Conservation (phyloP, 2,113 vertebrate genomes). For the Aythya baeri region DNA sequence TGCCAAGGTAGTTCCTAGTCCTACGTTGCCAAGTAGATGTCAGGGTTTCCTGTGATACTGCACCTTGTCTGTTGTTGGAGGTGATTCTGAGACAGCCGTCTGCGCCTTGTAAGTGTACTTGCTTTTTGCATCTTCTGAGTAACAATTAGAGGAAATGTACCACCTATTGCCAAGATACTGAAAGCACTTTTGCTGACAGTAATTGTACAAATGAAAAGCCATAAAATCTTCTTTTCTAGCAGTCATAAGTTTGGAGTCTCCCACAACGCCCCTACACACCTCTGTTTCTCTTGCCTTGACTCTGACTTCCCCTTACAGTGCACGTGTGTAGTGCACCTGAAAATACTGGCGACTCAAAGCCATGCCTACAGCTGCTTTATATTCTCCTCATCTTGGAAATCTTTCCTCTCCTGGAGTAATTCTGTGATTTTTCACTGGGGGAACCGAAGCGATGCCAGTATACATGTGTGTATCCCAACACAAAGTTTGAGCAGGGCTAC, state of each 20-base stretch:
- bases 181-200: neutral
- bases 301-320: neutral
- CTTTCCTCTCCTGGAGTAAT: neutral
- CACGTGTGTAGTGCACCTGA: neutral
- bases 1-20: neutral
- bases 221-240: neutral
- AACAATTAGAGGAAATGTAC: neutral
- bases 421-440: neutral
- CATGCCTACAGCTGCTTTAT: neutral
- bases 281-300: neutral
- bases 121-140: neutral
- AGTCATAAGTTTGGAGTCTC: neutral
- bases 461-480: neutral
- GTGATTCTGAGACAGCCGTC: neutral
- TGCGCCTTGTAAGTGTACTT: neutral
- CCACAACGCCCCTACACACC: neutral
- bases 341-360: neutral
- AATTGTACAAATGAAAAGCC: neutral
- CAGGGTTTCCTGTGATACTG: neutral
- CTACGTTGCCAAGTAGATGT: neutral
- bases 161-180: neutral
- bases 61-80: neutral
- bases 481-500: neutral
- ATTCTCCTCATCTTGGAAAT: neutral
- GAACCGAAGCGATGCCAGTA: neutral